phyloP scores from a whole-genome alignment of 2,888 invertebrate species.

The Electrophaes corylata region DNA sequence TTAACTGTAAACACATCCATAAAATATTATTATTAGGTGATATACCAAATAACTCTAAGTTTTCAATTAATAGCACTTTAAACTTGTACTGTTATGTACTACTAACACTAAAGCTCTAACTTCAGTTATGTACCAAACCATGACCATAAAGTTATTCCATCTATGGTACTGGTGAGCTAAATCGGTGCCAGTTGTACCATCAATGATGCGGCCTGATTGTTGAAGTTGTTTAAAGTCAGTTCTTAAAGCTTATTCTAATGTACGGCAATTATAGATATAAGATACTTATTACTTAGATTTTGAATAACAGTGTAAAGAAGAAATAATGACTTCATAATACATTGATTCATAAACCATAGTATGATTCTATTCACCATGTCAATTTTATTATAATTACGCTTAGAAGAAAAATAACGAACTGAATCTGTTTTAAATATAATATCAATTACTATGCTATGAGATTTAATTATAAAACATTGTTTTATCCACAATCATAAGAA shows the following conservation, averaged over 20 bases:
- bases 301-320: not conserved
- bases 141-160: not conserved
- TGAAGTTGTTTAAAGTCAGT: not conserved
- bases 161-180: not conserved
- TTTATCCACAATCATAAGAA: too few species aligned
- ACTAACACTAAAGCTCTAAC: slow-evolving; percentile 1
- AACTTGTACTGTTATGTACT: slow-evolving; percentile 23
- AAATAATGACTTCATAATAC: not conserved
- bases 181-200: not conserved
- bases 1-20: slow-evolving; percentile 18
- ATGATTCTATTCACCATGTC: too few species aligned
- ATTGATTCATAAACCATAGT: too few species aligned
- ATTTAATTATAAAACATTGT: too few species aligned
- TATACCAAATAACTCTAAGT: slow-evolving; percentile 1
- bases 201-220: too few species aligned
- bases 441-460: too few species aligned
- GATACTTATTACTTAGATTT: not conserved
- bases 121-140: not conserved
- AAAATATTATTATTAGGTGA: slow-evolving; percentile 6
- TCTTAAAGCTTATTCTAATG: not conserved
- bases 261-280: not conserved
- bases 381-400: too few species aligned
- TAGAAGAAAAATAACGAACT: too few species aligned
- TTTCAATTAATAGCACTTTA: slow-evolving; percentile 17
- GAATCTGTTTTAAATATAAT: too few species aligned